phyloP scores from a whole-genome alignment of 2,888 invertebrate genomes.

The Cephus pygmeus region DNA sequence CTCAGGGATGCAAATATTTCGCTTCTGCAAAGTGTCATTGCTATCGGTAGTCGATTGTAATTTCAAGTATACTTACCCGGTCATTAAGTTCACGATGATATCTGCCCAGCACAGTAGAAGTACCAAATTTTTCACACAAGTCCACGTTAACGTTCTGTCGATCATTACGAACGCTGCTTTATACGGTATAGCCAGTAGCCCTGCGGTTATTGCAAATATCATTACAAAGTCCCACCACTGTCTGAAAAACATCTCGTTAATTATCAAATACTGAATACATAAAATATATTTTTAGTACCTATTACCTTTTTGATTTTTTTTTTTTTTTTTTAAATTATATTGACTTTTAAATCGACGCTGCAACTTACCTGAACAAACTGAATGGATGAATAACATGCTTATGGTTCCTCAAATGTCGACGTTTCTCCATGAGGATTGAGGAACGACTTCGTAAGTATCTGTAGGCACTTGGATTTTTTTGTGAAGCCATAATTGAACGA shows the following conservation, averaged over 20 bases:
- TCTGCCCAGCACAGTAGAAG: conserved; percentile 54
- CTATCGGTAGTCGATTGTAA: neutral
- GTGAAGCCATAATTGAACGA: conserved; percentile 50
- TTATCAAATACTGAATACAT: conserved; percentile 6
- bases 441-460: conserved; percentile 56
- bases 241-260: conserved; percentile 38
- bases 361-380: conserved; percentile 54
- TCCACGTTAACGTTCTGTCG: conserved; percentile 33
- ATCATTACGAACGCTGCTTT: conserved; percentile 53
- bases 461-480: conserved; percentile 50
- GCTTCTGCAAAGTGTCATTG: neutral
- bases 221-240: conserved; percentile 59
- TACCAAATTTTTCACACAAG: conserved; percentile 44
- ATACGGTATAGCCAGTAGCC: conserved; percentile 54
- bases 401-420: conserved; percentile 48
- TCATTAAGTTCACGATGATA: conserved; percentile 56
- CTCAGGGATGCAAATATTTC: neutral
- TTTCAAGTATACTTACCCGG: conserved; percentile 49
- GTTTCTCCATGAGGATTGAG: conserved; percentile 51
- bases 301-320: neutral
- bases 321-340: neutral
- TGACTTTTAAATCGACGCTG: neutral
- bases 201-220: conserved; percentile 45
- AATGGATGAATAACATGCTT: conserved; percentile 56
- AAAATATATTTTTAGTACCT: neutral